Evolutionary conservation across 2,888 invertebrate genomes (phyloP).

Genomic region (Chromoteleia sp.): DNA sequence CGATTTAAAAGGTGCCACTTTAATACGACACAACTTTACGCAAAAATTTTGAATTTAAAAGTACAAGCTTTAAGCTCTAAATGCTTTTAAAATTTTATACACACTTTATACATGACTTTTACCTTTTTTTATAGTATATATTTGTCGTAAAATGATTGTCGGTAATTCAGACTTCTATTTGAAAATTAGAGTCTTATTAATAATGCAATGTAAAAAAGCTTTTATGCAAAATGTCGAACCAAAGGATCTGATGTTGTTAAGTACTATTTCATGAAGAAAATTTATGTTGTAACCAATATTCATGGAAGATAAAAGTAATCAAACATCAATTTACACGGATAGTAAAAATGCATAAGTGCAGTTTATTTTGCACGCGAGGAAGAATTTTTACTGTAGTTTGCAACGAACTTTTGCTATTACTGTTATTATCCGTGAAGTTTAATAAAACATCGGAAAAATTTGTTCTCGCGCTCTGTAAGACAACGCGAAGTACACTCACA

Average conservation of each 20-base stretch:
- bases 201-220: slow-evolving; percentile 5
- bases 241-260: slow-evolving; percentile 4
- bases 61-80: slow-evolving; percentile 17
- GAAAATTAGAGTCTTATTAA: background rate
- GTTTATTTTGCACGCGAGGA: slow-evolving; percentile 11
- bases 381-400: slow-evolving; percentile 8
- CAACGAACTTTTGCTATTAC: slow-evolving; percentile 26
- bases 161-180: slow-evolving; percentile 5
- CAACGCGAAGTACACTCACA: background rate
- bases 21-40: slow-evolving; percentile 33
- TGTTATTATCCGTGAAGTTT: slow-evolving; percentile 30
- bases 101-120: slow-evolving; percentile 1
- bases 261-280: background rate
- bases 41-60: slow-evolving; percentile 31
- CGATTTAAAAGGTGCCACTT: slow-evolving; percentile 25
- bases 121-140: background rate
- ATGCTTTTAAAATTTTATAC: slow-evolving; percentile 22
- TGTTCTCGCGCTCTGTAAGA: slow-evolving; percentile 11
- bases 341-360: slow-evolving; percentile 15
- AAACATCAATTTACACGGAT: slow-evolving; percentile 15
- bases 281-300: slow-evolving; percentile 3
- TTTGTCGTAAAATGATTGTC: background rate
- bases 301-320: slow-evolving; percentile 17
- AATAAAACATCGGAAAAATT: slow-evolving; percentile 33
- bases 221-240: slow-evolving; percentile 3